Evolutionary conservation across 1,140 invertebrate species (phyloP).

Genomic region (Tigriopus japonicus): DNA sequence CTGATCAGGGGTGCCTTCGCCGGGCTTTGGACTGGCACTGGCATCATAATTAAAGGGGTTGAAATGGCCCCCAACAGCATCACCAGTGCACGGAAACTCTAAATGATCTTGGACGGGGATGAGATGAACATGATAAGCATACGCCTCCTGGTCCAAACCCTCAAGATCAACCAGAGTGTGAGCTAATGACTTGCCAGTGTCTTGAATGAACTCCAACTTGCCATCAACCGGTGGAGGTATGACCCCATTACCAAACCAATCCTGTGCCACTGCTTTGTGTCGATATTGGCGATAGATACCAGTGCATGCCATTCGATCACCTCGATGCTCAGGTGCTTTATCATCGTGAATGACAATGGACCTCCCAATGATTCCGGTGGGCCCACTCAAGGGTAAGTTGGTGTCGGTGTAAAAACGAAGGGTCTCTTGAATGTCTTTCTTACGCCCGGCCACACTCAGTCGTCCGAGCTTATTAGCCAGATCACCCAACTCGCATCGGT

Average conservation of each 20-base stretch:
- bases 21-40: conserved; percentile 35
- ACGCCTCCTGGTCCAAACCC: conserved; percentile 42
- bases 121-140: conserved; percentile 60
- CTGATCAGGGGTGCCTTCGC: conserved; percentile 51
- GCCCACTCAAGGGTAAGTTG: conserved; percentile 52
- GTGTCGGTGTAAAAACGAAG: conserved; percentile 54
- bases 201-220: conserved; percentile 48
- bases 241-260: conserved; percentile 66
- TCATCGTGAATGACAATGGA: conserved; percentile 77
- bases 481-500: conserved; percentile 33
- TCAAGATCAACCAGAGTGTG: conserved; percentile 55
- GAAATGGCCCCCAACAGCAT: conserved; percentile 56
- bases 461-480: conserved; percentile 40
- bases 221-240: conserved; percentile 38
- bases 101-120: conserved; percentile 51
- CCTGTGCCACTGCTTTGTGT: conserved; percentile 58
- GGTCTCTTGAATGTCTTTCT: conserved; percentile 38
- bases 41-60: conserved; percentile 54
- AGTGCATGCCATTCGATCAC: conserved; percentile 67
- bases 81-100: conserved; percentile 67
- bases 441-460: conserved; percentile 50
- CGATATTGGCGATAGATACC: conserved; percentile 50
- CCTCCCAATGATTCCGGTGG: conserved; percentile 49
- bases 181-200: conserved; percentile 32
- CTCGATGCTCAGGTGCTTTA: conserved; percentile 59